A percentile compares a stretch with the other conserved stretches of the same genome.
phyloP scores from a whole-genome alignment of 2,888 invertebrate species.

The Papilio protenor region DNA sequence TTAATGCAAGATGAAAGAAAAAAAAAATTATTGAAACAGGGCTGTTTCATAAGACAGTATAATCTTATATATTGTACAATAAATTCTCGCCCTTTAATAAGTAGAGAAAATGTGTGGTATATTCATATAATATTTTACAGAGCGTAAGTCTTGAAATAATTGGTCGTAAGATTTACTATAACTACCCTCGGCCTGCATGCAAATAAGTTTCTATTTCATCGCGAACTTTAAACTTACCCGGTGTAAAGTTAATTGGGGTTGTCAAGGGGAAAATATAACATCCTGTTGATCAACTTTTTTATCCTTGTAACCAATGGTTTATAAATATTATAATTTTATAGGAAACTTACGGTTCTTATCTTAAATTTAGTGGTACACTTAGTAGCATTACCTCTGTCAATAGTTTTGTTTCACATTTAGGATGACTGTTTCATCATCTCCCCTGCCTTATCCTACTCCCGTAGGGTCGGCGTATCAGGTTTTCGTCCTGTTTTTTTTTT shows the following conservation, averaged over 20 bases:
- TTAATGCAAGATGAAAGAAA: slow-evolving; percentile 1
- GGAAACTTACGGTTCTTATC: neutral
- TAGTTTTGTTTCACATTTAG: too few relatives aligned
- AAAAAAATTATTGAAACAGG: neutral
- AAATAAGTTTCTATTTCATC: slow-evolving; percentile 52
- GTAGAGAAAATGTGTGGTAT: slow-evolving; percentile 20
- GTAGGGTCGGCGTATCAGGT: too few relatives aligned
- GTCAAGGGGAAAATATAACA: slow-evolving; percentile 29
- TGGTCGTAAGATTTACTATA: slow-evolving; percentile 62
- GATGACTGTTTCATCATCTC: too few relatives aligned
- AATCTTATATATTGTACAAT: slow-evolving; percentile 25
- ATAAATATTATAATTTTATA: neutral
- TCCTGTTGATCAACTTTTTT: slow-evolving; percentile 27
- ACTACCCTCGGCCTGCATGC: slow-evolving; percentile 55
- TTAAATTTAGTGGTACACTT: too few relatives aligned
- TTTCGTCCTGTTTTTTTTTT: too few relatives aligned
- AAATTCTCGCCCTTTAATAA: slow-evolving; percentile 35
- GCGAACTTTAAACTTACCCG: slow-evolving; percentile 50
- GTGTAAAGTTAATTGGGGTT: slow-evolving; percentile 32
- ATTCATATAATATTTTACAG: slow-evolving; percentile 45
- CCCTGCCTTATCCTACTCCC: too few relatives aligned
- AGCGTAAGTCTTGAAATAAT: slow-evolving; percentile 64
- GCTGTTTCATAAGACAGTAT: neutral
- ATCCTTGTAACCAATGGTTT: neutral
- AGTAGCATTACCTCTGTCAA: too few relatives aligned